Percentiles rank a stretch among this genome's conserved stretches.
Conservation (phyloP, 2,113 vertebrate species). For the Pseudolaguvia tuberculata region DNA sequence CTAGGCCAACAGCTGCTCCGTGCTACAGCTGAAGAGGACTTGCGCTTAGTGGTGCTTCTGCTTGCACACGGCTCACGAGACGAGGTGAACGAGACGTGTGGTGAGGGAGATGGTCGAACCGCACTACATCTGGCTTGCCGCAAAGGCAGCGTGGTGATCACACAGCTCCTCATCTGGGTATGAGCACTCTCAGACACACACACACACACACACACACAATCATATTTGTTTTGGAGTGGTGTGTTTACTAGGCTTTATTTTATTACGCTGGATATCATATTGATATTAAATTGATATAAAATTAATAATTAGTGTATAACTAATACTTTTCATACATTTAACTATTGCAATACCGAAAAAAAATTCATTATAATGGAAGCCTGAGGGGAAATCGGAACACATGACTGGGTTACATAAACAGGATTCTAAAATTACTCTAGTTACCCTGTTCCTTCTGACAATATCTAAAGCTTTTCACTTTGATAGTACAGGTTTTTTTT, state of each 20-base stretch:
- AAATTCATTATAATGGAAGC: neutral
- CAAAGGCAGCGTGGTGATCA: constrained; percentile 85
- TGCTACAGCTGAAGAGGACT: constrained; percentile 85
- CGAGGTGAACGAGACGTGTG: constrained; percentile 92
- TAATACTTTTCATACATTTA: neutral
- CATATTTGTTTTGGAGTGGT: neutral
- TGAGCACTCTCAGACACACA: constrained; percentile 30
- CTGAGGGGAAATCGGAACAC: neutral
- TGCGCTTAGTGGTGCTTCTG: constrained; percentile 81
- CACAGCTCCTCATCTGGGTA: constrained; percentile 95
- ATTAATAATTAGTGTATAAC: neutral
- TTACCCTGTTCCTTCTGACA: too few species aligned
- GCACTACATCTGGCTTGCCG: constrained; percentile 88
- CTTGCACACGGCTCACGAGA: constrained; percentile 86
- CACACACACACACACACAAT: neutral
- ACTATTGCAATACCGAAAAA: too few species aligned
- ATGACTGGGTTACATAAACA: neutral
- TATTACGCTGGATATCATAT: neutral
- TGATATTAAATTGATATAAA: neutral
- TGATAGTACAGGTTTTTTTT: too few species aligned
- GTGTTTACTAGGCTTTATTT: neutral
- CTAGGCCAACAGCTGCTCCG: constrained; percentile 88
- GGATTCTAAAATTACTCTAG: neutral
- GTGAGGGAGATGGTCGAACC: constrained; percentile 85
- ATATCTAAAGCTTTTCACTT: too few species aligned